Conservation (phyloP, 2,888 invertebrate genomes). For the Limnephilus auricula region DNA sequence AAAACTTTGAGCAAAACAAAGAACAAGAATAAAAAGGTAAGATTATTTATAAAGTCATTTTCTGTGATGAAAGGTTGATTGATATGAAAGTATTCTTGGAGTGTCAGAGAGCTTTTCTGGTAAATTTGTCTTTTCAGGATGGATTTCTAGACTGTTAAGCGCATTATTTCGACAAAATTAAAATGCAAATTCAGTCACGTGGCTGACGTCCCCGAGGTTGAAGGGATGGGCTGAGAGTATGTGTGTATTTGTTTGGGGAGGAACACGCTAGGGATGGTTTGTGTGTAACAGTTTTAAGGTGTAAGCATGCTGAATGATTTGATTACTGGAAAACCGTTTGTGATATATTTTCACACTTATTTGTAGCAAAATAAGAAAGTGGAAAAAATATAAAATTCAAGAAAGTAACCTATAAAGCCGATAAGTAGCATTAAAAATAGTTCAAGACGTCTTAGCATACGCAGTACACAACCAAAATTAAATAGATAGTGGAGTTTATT, state of each 20-base stretch:
- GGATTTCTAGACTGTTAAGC: slow-evolving; percentile 41
- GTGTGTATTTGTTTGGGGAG: background rate
- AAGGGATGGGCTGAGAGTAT: background rate
- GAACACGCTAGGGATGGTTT: slow-evolving; percentile 7
- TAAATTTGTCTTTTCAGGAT: background rate
- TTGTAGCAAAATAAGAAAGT: background rate
- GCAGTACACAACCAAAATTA: too few species aligned
- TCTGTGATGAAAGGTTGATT: background rate
- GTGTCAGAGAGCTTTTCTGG: background rate
- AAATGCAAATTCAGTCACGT: slow-evolving; percentile 61
- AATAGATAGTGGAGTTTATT: too few species aligned
- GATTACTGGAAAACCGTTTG: background rate
- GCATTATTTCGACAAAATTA: slow-evolving; percentile 61
- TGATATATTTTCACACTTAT: background rate
- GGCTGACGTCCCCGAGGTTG: slow-evolving; percentile 24
- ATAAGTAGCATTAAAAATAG: background rate
- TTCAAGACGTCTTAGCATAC: too few species aligned
- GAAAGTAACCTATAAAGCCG: background rate
- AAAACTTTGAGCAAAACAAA: background rate
- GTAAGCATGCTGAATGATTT: slow-evolving; percentile 2
- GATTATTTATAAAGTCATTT: background rate
- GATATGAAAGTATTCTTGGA: background rate
- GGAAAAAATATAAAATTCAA: background rate
- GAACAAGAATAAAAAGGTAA: background rate
- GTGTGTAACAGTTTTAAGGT: slow-evolving; percentile 7